Base-by-base conservation (phyloP, 2,797 vertebrate species). In the Anas georgica region DNA sequence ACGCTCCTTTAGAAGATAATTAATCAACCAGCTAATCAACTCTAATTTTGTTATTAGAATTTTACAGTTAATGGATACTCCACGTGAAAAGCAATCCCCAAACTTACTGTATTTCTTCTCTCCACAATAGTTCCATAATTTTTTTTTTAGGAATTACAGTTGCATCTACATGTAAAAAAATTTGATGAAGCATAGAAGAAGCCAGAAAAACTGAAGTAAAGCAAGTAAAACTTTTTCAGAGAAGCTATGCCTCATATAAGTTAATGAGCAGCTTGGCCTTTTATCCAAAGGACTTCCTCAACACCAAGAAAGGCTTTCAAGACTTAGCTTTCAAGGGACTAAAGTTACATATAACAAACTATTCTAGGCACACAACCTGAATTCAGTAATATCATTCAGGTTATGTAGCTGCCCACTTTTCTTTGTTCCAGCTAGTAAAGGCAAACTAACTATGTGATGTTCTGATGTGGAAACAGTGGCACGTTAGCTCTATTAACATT, bases 21-120 rank as follows among this genome's bases (percentile, higher is more conserved):
- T 85, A 74, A 94, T 94, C 89, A 93, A 54, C 35, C 84, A 90
- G 48, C 58, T 93, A 91, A 92, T 94, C 93, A 96, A 25, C 39
- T 14, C 60, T 22, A 23, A 80, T 73, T 86, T 83, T 77, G 75
- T 59, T 66, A 67, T 8, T 21, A 79, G 75, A 87, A 76, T 73
- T 84, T 88, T 84, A 82, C 35, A 92, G 75, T 93, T 91, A 94
- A 56, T 23, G 31, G 73, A 69, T 87, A 82, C 7, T 63, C n/a
- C 41, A 83, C 20, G 41, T 3, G 15, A 54, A 81, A 83, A 96
- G 76, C 23, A 72, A 41, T 4, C 28, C 13, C 33, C 22, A 67
- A 83, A 78, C 7, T 87, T 68, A 55, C 0, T 74, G 26, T 54
- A 41, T 88, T 91, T 50, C 39, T 59, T 68, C 23, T 29, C 81